Percentiles rank a stretch among this genome's conserved stretches.
These are phyloP conservation scores for Pandion haliaetus DNA, from an alignment of 2,113 vertebrate genomes.

Conservation along the genomic window DNA sequence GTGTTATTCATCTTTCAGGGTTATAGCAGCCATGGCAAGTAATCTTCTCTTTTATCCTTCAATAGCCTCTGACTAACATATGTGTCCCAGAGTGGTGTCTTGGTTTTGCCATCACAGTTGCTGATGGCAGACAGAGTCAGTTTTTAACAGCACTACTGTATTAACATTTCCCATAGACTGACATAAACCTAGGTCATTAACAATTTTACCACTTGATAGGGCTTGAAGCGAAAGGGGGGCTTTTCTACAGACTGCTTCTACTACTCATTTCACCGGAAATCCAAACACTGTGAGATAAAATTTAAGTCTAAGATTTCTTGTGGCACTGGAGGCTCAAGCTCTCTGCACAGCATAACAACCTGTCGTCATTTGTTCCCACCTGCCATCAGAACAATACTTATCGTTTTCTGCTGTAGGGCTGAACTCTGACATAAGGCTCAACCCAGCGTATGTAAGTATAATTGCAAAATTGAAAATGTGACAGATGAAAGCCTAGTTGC, in stretches of 20 bases:
- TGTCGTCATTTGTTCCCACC: neutral
- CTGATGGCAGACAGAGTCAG: neutral
- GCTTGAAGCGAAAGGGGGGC: neutral
- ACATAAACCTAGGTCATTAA: neutral
- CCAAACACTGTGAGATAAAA: neutral
- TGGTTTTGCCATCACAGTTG: neutral
- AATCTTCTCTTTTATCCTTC: neutral
- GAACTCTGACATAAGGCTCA: neutral
- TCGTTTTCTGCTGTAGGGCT: neutral
- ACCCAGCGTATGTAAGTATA: neutral
- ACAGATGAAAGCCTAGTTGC: neutral
- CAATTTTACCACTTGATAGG: neutral
- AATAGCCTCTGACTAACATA: neutral
- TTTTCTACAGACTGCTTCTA: neutral
- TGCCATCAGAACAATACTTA: neutral
- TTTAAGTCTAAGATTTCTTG: neutral
- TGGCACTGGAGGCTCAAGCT: neutral
- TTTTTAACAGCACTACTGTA: neutral
- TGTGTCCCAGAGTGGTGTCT: neutral
- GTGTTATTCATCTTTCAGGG: neutral
- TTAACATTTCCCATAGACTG: neutral
- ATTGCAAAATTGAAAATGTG: neutral
- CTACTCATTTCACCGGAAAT: neutral
- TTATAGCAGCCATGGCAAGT: neutral
- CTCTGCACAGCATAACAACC: rapidly evolving